Evolutionary conservation across 2,888 invertebrate genomes (phyloP), one percentile per base, ranked within the genome.

Genomic region (Eristalinus aeneus): DNA sequence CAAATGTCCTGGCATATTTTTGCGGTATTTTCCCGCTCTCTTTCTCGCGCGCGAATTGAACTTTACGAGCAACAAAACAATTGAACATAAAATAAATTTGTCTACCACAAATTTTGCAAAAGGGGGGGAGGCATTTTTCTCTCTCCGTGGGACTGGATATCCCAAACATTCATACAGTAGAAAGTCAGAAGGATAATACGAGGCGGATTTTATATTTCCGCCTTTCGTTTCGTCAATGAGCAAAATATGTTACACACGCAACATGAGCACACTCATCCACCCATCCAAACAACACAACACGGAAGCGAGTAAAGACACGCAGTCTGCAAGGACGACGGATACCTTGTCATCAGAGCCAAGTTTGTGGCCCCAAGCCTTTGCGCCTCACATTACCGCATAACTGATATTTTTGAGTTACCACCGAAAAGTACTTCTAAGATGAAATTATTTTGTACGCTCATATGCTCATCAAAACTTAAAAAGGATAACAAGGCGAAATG

Each of bases 241-340:
- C 34, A 22, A 75, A 75, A 75, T 75, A 75, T 75, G 75, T 61
- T 68, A 68, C 75, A 68, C 60, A 68, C 60, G 60, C 60, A 75
- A 12, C 60, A n/a, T 34, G 3, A 16, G 60, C 46, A 6, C 46
- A 2, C 16, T 6, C 8, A 8, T 16, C 6, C 16, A n/a, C 46
- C 5, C 5, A 5, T 46, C 16, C 46, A 8, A n/a, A 8, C 1
- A 39, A 16, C 39, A n/a, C 39, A 39, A 39, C 16, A 46, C 16
- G 46, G 46, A 46, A 46, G 46, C 1, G 16, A 46, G 9, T 16
- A 46, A 2, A 16, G 46, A 16, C 46, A 8, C 39, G n/a, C 39
- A 12, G 39, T 39, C 39, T 39, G 39, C 12, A 16, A n/a, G 5
- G 16, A 12, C 12, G 39, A n/a, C n/a, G 39, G 39, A 9, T 16